Evolutionary conservation across 2,113 vertebrate species (phyloP).

Genomic region (Zosterops lateralis): DNA sequence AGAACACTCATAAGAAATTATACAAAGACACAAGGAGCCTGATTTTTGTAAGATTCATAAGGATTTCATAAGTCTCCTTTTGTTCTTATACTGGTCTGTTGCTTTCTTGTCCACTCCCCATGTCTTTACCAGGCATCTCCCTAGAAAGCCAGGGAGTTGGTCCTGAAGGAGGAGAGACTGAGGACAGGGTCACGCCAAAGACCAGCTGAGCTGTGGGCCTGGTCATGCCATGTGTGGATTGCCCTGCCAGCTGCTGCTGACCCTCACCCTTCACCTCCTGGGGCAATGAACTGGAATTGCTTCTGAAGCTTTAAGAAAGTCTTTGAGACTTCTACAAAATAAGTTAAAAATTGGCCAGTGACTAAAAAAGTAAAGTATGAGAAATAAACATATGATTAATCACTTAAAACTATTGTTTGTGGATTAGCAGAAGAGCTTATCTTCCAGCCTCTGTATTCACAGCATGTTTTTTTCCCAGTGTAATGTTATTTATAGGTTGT

Average conservation of each 20-base stretch:
- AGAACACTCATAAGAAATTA: neutral
- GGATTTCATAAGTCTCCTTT: neutral
- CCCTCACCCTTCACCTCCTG: neutral
- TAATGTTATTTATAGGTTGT: neutral
- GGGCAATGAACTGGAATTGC: neutral
- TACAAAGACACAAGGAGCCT: neutral
- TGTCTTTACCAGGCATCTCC: neutral
- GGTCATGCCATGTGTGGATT: rapidly evolving
- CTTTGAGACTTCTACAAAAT: neutral
- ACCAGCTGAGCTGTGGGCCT: neutral
- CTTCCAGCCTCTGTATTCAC: neutral
- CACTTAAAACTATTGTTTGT: neutral
- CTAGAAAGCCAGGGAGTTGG: neutral
- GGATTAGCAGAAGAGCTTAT: neutral
- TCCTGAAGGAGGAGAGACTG: neutral
- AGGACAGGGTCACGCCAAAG: neutral
- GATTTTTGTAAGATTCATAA: neutral
- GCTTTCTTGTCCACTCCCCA: neutral
- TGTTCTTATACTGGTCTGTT: neutral
- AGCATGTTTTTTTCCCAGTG: neutral
- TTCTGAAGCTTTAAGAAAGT: neutral
- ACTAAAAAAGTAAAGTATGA: neutral
- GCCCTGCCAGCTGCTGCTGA: rapidly evolving
- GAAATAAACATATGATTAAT: neutral
- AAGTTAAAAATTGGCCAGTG: neutral